Conservation (phyloP, 2,113 vertebrate species). For the Megaleporinus macrocephalus region DNA sequence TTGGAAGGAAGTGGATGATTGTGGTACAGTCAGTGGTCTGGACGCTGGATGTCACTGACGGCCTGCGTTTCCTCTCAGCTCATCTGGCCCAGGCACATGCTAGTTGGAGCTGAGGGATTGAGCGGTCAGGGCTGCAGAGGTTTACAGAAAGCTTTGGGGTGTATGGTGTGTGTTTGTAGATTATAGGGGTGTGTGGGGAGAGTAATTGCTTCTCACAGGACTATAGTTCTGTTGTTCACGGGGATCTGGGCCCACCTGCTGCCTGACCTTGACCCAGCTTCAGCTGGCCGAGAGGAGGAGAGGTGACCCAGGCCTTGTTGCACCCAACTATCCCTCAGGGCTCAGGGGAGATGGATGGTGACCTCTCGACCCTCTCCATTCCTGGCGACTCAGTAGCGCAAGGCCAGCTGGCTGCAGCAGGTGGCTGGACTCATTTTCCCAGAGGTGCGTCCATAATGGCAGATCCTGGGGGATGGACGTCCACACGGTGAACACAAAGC, state of each 20-base stretch:
- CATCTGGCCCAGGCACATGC: slow-evolving; percentile 39
- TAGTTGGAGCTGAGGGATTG: slow-evolving; percentile 28
- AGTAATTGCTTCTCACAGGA: slow-evolving; percentile 42
- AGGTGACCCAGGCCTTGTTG: slow-evolving; percentile 56
- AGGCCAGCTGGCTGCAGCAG: slow-evolving; percentile 74
- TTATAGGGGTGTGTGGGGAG: slow-evolving; percentile 18
- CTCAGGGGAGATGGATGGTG: slow-evolving; percentile 62
- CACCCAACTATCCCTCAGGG: slow-evolving; percentile 48
- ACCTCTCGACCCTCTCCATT: slow-evolving; percentile 68
- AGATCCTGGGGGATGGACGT: slow-evolving; percentile 27
- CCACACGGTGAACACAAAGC: neutral
- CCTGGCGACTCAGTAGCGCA: slow-evolving; percentile 65
- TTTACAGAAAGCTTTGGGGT: slow-evolving; percentile 23
- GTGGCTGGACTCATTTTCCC: slow-evolving; percentile 72
- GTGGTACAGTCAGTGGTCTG: slow-evolving; percentile 38
- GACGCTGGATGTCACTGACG: slow-evolving; percentile 53
- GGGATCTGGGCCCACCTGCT: slow-evolving; percentile 67
- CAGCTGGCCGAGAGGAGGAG: slow-evolving; percentile 63
- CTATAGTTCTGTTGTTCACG: slow-evolving; percentile 55
- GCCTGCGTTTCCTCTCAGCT: slow-evolving; percentile 33
- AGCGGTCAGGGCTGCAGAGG: slow-evolving; percentile 5
- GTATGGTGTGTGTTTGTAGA: slow-evolving; percentile 5
- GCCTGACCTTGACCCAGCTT: slow-evolving; percentile 71
- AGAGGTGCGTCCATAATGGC: slow-evolving; percentile 55
- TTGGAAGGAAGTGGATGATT: slow-evolving; percentile 30